These are phyloP conservation scores for Paedocypris sp. DNA, from an alignment of 2,113 vertebrate genomes.

Conservation along the genomic window DNA sequence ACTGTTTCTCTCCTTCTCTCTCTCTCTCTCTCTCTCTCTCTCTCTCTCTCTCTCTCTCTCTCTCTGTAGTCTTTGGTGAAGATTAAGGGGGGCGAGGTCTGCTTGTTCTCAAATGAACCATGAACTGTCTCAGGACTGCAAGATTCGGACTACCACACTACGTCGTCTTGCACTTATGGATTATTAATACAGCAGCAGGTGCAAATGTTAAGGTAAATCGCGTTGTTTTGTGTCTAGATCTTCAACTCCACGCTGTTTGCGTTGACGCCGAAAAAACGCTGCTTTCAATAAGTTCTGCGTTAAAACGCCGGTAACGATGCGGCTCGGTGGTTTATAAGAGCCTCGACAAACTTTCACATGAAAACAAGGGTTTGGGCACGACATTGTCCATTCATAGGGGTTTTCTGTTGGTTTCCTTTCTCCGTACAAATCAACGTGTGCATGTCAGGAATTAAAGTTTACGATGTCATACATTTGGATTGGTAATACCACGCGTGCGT, in stretches of 20 bases:
- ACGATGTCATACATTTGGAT: no score
- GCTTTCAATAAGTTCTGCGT: not conserved
- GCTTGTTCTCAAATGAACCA: constrained; percentile 35
- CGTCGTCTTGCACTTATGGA: constrained; percentile 18
- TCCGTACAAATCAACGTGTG: no score
- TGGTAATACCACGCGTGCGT: no score
- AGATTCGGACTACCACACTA: constrained; percentile 25
- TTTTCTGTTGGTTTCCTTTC: not conserved
- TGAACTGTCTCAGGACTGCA: constrained; percentile 38
- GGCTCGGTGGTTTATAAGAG: not conserved
- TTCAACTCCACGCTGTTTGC: not conserved
- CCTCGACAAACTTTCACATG: not conserved
- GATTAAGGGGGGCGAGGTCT: constrained; percentile 29
- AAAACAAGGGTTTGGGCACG: not conserved
- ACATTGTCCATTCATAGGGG: not conserved
- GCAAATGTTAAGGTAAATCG: constrained; percentile 40
- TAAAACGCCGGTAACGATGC: not conserved
- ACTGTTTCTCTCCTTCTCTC: no score
- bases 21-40: no score
- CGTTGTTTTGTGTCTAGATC: not conserved
- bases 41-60: no score
- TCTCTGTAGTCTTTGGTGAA: constrained; percentile 24
- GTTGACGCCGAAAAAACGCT: not conserved
- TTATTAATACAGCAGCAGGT: constrained; percentile 28
- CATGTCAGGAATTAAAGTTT: no score